Base-by-base conservation (phyloP, 2,113 vertebrate genomes). In the Aix galericulata region DNA sequence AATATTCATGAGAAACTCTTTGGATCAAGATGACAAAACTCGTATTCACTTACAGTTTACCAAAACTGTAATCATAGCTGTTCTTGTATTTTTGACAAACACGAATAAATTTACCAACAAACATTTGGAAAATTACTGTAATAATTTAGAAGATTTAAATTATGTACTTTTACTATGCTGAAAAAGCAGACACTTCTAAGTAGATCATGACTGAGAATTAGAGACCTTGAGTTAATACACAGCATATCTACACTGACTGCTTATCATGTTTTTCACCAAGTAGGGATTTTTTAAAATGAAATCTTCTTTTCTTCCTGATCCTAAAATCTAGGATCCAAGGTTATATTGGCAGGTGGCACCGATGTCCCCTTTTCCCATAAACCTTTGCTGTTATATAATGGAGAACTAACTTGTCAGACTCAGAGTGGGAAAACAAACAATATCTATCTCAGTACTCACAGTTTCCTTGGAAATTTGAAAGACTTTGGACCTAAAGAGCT, bases 321-420 rank as follows among this genome's bases (percentile, higher is more conserved):
- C 93, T 69, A 73, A 88, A 79, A 96, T 91, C 20, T 69, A 99
- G 99, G 99, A 36, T 98, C 98, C 38, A 98, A 96, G 97, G 97
- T 99, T 92, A 98, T 99, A 93, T 95, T 99, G 94, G 99, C 99
- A 74, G 99, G 99, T 62, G 97, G 97, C 93, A 99, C 98, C 0
- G 97, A 98, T 58, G 97, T 99, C 59, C 99, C 98, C 16, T 99
- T 98, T 96, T 99, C 98, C 93, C 98, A 99, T 77, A 99, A 99
- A 92, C 99, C 99, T 96, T 96, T 99, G 97, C 98, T 99, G 67
- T 86, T 99, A 59, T 98, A 99, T 97, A 99, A 99, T 9, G 99
- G 99, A 63, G 99, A 99, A 93, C 63, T 99, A 96, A 99, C 98
- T 7, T 99, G 99, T 97, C 99, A 99, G 98, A 99, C 99, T 11